Percentiles rank a stretch among this genome's conserved stretches.
phyloP scores from a whole-genome alignment of 2,888 invertebrate species.

The Hyposoter didymator region DNA sequence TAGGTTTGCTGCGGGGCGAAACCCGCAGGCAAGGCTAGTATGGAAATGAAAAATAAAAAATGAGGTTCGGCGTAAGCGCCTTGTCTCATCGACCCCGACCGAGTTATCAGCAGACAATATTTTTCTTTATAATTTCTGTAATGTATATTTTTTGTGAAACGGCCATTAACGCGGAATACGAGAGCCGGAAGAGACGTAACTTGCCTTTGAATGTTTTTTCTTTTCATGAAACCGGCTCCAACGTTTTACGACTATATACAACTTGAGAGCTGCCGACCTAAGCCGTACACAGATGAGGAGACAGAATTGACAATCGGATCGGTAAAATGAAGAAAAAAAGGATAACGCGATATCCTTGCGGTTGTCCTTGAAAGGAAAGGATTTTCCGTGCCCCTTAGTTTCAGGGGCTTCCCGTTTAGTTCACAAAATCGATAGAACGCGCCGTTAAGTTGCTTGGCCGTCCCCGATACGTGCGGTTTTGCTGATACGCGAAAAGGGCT shows the following conservation, averaged over 20 bases:
- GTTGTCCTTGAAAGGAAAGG: not conserved
- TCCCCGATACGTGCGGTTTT: not conserved
- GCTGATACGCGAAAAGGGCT: constrained; percentile 7
- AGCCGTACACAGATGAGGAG: not conserved
- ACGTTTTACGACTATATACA: not conserved
- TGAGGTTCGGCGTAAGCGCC: not conserved
- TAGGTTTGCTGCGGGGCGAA: too few relatives aligned
- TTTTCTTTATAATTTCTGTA: not conserved
- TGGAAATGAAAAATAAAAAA: not conserved
- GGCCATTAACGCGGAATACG: not conserved
- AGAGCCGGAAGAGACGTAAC: not conserved
- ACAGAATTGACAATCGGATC: not conserved
- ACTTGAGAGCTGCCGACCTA: not conserved
- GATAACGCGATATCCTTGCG: not conserved
- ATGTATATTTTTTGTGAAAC: not conserved
- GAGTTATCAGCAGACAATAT: not conserved
- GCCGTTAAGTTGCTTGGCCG: constrained; percentile 1
- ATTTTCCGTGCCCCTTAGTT: constrained; percentile 2
- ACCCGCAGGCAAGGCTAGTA: too few relatives aligned
- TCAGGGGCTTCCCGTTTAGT: not conserved
- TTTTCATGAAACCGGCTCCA: not conserved
- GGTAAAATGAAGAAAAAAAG: not conserved
- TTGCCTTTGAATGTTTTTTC: not conserved
- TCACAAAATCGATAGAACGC: constrained; percentile 48
- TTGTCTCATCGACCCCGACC: not conserved